Evolutionary conservation across 2,113 vertebrate genomes (phyloP), one percentile per base, ranked within the genome.

Genomic region (Sebastes schlegelii): DNA sequence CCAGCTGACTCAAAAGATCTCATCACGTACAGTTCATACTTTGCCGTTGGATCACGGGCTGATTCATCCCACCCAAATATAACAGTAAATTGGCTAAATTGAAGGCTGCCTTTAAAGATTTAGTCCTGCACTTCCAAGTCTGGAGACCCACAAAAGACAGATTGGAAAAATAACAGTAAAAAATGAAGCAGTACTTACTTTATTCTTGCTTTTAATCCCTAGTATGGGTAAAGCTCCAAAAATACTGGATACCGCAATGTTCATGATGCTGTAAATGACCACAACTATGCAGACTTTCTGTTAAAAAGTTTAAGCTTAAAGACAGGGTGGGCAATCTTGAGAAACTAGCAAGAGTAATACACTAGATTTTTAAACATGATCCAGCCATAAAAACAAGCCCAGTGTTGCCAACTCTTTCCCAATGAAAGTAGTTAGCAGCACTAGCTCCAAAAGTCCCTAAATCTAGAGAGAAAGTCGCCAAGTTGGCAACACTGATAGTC

Each of bases 1-100:
- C 54, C 89, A 81, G 87, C 85, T 90, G 89, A 88, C 83, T 84
- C 65, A 83, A 87, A 51, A 90, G 84, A 91, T 78, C 86, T 88
- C 82, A 85, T 82, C 78, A 34, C 42, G 70, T 74, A 87, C 77
- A 89, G 88, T 80, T 84, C 76, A 87, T 74, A 79, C 51, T 87
- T 57, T 77, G 23, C 23, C 51, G 62, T 54, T 42, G 46, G 78
- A 82, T 82, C 68, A 62, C 49, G 51, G 75, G 58, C 74, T 79
- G 76, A 84, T 75, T 88, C 70, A 69, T 86, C 51, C 58, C 52
- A 66, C 26, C 60, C 49, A 70, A 34, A 34, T 71, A 83, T 46
- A 65, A 42, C 34, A 63, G 14, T 43, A 12, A 68, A 57, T 34
- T 67, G 65, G 66, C 21, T 17, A 16, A 61, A 74, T 45, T 77